Percentiles rank a stretch among this genome's conserved stretches.
These are phyloP conservation scores for Protophormia terraenovae DNA, from an alignment of 2,888 invertebrate species.

Conservation along the genomic window DNA sequence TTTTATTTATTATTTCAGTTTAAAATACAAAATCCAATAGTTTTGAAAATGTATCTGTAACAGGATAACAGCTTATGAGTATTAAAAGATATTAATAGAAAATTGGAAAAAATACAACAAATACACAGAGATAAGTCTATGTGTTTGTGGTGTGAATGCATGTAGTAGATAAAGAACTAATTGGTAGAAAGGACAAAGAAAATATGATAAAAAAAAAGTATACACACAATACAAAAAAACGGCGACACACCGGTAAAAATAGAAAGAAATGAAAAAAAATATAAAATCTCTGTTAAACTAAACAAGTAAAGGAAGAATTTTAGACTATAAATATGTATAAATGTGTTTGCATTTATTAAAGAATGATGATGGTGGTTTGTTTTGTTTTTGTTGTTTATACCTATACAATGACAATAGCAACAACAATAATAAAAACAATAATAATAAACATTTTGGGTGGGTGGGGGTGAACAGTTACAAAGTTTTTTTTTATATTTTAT, in stretches of 20 bases:
- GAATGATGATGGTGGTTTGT: background rate
- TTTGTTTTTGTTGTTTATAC: background rate
- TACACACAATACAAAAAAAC: background rate
- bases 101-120: background rate
- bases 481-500: background rate
- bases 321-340: constrained; percentile 8
- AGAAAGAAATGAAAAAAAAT: background rate
- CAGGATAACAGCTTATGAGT: background rate
- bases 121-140: background rate
- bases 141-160: background rate
- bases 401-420: background rate
- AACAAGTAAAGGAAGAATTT: background rate
- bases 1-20: background rate
- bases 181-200: background rate
- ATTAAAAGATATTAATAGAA: background rate
- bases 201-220: background rate
- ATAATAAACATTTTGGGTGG: background rate
- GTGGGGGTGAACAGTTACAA: background rate
- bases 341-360: background rate
- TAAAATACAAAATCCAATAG: background rate
- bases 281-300: background rate
- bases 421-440: constrained; percentile 3
- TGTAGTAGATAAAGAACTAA: background rate
- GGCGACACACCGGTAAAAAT: background rate
- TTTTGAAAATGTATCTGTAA: constrained; percentile 2